Conservation (phyloP, 2,888 invertebrate genomes). For the Pocota personata region DNA sequence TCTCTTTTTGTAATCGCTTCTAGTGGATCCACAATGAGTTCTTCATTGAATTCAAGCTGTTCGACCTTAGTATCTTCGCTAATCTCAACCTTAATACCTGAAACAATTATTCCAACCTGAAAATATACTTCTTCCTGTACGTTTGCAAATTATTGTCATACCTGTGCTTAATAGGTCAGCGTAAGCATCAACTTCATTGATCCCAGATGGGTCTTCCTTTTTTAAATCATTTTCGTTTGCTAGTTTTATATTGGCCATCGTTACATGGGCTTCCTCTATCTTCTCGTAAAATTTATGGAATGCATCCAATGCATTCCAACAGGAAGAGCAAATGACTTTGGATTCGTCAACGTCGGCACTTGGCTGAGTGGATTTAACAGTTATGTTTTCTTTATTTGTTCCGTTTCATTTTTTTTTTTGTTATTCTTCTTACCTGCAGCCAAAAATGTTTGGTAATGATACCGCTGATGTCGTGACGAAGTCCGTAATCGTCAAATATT, state of each 20-base stretch:
- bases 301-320: constrained; percentile 76
- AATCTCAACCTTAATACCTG: neutral
- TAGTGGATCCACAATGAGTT: neutral
- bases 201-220: neutral
- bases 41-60: neutral
- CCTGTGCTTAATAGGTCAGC: constrained; percentile 41
- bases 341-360: neutral
- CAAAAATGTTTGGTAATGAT: constrained; percentile 77
- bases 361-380: neutral
- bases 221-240: neutral
- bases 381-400: neutral
- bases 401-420: neutral
- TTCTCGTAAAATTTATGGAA: constrained; percentile 78
- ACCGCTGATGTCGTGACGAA: constrained; percentile 57
- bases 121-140: no score
- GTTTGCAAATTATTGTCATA: neutral
- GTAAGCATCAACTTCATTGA: constrained; percentile 64
- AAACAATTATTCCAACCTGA: neutral
- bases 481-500: constrained; percentile 71
- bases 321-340: constrained; percentile 74
- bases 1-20: neutral
- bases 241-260: constrained; percentile 16
- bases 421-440: constrained; percentile 73
- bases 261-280: constrained; percentile 76
- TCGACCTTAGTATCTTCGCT: neutral